A percentile compares a stretch with the other conserved stretches of the same genome.
Evolutionary conservation across 2,113 vertebrate species (phyloP).

Genomic region (Calypte anna): DNA sequence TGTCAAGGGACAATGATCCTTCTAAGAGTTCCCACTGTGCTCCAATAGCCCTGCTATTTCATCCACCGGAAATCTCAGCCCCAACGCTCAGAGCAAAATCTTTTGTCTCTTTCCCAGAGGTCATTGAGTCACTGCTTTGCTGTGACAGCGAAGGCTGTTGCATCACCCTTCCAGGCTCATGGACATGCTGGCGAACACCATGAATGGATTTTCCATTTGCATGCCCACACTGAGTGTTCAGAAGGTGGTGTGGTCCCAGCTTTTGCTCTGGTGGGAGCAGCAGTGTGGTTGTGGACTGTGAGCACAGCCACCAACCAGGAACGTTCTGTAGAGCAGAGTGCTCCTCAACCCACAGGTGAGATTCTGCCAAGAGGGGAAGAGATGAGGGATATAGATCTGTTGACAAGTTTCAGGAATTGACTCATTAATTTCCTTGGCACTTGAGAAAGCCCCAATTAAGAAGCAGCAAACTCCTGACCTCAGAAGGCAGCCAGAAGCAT

Average conservation of each 20-base stretch:
- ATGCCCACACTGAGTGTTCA: background rate
- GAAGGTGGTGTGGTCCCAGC: background rate
- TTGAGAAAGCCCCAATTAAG: background rate
- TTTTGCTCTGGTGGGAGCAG: background rate
- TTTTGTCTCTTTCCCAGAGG: background rate
- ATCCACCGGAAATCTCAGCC: background rate
- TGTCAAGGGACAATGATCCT: background rate
- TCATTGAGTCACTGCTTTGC: constrained; percentile 13
- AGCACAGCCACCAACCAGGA: background rate
- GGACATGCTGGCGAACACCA: background rate
- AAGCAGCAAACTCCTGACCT: constrained; percentile 53
- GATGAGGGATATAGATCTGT: background rate
- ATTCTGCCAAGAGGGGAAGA: background rate
- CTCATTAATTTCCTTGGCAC: background rate
- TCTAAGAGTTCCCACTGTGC: background rate
- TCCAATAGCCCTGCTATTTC: background rate
- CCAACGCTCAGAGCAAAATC: fast-evolving
- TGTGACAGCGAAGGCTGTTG: background rate
- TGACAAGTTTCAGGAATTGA: constrained; percentile 47
- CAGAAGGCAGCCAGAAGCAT: background rate
- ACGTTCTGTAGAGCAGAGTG: fast-evolving
- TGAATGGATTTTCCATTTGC: background rate
- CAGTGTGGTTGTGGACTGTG: background rate
- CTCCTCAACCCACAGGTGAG: background rate
- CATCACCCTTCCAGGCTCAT: background rate